phyloP scores from a whole-genome alignment of 2,888 invertebrate species.

The Hyposoter didymator region DNA sequence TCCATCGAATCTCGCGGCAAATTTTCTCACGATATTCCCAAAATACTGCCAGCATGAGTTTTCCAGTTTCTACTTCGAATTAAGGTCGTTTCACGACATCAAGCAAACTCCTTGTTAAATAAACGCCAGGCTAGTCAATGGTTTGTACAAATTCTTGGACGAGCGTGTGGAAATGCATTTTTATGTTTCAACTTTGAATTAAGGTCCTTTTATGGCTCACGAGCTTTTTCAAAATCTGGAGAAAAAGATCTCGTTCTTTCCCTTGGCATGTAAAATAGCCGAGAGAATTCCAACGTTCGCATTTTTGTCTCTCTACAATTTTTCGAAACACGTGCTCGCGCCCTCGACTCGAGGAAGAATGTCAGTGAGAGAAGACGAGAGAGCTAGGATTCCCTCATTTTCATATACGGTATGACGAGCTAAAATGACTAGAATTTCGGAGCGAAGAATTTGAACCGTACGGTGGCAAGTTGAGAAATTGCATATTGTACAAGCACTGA shows the following conservation, averaged over 20 bases:
- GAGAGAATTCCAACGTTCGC: background rate
- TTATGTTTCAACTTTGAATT: background rate
- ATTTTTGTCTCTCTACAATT: slow-evolving; percentile 6
- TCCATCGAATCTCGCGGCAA: too few relatives aligned
- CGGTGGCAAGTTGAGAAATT: slow-evolving; percentile 2
- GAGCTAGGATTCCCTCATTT: slow-evolving; percentile 33
- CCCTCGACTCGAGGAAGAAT: background rate
- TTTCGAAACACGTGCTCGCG: background rate
- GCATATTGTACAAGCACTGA: background rate
- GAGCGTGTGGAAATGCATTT: background rate
- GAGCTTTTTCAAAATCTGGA: background rate
- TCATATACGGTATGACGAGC: slow-evolving; percentile 2
- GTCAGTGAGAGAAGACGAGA: background rate
- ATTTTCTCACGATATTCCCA: too few relatives aligned
- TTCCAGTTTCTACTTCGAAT: too few relatives aligned
- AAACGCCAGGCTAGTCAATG: too few relatives aligned
- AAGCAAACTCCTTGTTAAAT: too few relatives aligned
- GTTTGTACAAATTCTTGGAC: background rate
- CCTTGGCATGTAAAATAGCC: background rate
- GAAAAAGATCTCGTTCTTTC: background rate
- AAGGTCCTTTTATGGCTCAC: background rate
- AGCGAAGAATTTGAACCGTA: slow-evolving; percentile 29
- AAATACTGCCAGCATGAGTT: too few relatives aligned
- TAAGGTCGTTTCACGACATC: too few relatives aligned
- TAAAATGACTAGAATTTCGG: slow-evolving; percentile 52